Conservation (phyloP, 2,888 invertebrate species). For the Minunthozetes semirufus region DNA sequence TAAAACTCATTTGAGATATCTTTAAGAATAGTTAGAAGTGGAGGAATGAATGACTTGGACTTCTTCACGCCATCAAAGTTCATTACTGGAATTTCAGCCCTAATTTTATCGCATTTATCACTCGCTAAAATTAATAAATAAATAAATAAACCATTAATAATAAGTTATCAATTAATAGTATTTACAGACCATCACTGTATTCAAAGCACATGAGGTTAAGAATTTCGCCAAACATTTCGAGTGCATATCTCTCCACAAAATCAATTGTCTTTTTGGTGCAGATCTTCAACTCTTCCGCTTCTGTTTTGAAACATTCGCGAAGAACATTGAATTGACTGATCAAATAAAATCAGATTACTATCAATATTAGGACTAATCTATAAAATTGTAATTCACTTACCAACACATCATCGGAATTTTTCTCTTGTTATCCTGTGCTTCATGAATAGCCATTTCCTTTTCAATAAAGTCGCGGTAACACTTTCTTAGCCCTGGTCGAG, state of each 20-base stretch:
- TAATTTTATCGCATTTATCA: constrained; percentile 2
- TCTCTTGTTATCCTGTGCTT: not conserved
- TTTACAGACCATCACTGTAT: not conserved
- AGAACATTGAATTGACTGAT: not conserved
- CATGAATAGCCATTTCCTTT: not conserved
- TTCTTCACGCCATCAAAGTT: not conserved
- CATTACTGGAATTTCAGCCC: not conserved
- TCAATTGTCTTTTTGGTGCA: not conserved
- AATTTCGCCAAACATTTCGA: constrained; percentile 10
- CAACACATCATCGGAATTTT: constrained; percentile 23
- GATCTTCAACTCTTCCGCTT: constrained; percentile 15
- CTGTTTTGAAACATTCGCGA: constrained; percentile 14
- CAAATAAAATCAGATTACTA: not conserved
- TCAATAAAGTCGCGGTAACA: constrained; percentile 1
- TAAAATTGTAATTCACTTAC: not conserved
- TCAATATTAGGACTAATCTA: not conserved
- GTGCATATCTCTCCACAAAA: not conserved
- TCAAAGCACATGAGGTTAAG: constrained; percentile 20
- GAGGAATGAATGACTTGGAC: not conserved
- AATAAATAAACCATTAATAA: not conserved
- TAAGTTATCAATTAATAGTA: too few species aligned
- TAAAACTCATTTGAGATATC: not conserved
- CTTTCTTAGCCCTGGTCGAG: not conserved
- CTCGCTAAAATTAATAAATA: constrained; percentile 5
- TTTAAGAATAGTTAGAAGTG: not conserved